Base-by-base conservation (phyloP, 2,797 vertebrate species). In the Gymnopithys bicolor region DNA sequence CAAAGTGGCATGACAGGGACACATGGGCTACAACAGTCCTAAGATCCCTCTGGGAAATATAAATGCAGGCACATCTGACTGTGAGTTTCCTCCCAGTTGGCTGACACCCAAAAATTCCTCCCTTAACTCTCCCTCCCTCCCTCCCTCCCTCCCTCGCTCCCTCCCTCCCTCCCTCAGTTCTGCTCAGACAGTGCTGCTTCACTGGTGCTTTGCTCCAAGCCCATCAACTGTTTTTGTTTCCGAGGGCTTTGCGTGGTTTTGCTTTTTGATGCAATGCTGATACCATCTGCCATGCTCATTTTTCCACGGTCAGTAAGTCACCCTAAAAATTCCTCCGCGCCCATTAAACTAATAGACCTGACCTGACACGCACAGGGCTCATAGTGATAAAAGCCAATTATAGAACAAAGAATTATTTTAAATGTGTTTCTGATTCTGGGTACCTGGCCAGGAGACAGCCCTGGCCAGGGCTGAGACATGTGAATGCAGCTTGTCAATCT, bases 191-290 rank as follows among this genome's bases (percentile, higher is more conserved):
- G 80, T 10, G 52, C 84, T 3, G 39, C 73, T 95, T 90, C 4
- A 0, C 74, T 0, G 5, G 78, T 62, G 1, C 56, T 74, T 70
- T 2, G 5, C 96, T 96, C 83, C 87, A 76, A 91, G 70, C 41
- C 80, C 86, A 95, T 94, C 95, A 94, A 63, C 70, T 95, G 95
- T 28, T 96, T 96, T 93, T 60, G 45, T 90, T 94, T 96, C 80
- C 49, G 79, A 91, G 92, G 74, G 74, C 73, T 86, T 73, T 86
- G 55, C 64, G 2, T 48, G 85, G 83, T 73, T 96, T 91, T 91
- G 82, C 48, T 84, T 86, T 94, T 76, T 77, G 87, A 95, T 91
- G 77, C 19, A 28, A 67, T 84, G 83, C 79, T 96, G 94, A 96
- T 94, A 94, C 52, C 1, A 28, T 84, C 87, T 76, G 87, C 89